These are phyloP conservation scores for Gymnarchus niloticus DNA, from an alignment of 2,113 vertebrate species.

Conservation along the genomic window DNA sequence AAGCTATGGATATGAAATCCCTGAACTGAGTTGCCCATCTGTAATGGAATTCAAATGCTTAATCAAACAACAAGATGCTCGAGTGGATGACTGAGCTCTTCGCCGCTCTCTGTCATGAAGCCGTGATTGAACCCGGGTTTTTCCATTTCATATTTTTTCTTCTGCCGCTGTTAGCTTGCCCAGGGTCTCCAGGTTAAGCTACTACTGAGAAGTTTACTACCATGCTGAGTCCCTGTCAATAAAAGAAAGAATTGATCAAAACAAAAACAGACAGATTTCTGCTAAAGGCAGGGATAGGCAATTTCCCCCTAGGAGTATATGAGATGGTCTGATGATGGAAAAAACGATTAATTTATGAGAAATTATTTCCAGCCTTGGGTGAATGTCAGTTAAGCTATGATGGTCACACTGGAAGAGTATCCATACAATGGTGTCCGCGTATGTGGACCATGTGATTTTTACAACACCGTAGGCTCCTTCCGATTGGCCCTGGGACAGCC, in stretches of 20 bases:
- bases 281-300: neutral
- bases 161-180: neutral
- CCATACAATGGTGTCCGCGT: neutral
- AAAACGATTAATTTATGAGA: slow-evolving; percentile 6
- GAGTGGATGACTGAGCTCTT: neutral
- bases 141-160: neutral
- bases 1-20: neutral
- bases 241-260: neutral
- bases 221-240: neutral
- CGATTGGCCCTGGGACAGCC: neutral
- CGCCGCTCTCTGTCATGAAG: neutral
- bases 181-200: neutral
- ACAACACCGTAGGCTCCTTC: neutral
- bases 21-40: neutral
- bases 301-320: neutral
- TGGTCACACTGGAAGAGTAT: neutral
- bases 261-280: neutral
- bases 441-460: neutral
- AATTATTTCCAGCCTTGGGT: neutral
- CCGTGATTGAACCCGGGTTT: neutral
- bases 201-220: neutral
- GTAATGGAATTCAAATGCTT: neutral
- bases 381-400: neutral
- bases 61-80: neutral
- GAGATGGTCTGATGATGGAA: neutral